Evolutionary conservation across 37 sponge, comb jelly and placozoan species (phyloP), one percentile per base, ranked within the genome.

Genomic region (Hormiphora californensis): DNA sequence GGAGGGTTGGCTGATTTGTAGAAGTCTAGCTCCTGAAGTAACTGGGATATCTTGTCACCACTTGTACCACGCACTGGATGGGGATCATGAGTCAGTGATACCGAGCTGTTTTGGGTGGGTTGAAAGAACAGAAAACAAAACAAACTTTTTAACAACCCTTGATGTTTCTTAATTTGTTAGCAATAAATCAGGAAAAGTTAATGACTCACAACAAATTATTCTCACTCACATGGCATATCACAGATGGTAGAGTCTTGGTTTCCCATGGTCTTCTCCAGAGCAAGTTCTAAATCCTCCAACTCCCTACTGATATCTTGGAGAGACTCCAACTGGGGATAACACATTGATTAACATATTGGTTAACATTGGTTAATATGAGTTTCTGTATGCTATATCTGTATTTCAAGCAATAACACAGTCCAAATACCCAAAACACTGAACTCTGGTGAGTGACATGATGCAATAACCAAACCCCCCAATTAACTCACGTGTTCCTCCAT

Each of bases 211-310:
- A 57, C n/a, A n/a, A n/a, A n/a, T n/a, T n/a, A n/a, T n/a, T 57
- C 21, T 4, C 21, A 40, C 81, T 73, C 23, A 73, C 81, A 28
- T 4, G 81, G 81, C 44, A 73, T 19, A 28, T 73, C 81, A 19
- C 32, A 22, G 1, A 73, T 43, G 27, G 41, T 23, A 36, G 27
- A 33, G 39, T 73, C 39, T n/a, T n/a, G n/a, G 44, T 40, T 73
- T 41, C 81, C 81, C 81, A 73, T 73, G 38, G 81, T 73, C 23
- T 40, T 73, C 81, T 73, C 81, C 41, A 73, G 44, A 43, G 81
- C 81, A 1, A 73, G 46, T 28, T 73, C 81, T 33, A 73, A 46
- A 2, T 36, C 38, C n/a, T 43, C 27, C 3, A 73, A n/a, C 27
- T 73, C 36, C 17, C 38, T 39, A 1, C 46, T 43, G n/a, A 73